Percentiles rank a stretch among this genome's conserved stretches.
These are phyloP conservation scores for Geophilus truncorum DNA, from an alignment of 2,888 invertebrate species.

Conservation along the genomic window DNA sequence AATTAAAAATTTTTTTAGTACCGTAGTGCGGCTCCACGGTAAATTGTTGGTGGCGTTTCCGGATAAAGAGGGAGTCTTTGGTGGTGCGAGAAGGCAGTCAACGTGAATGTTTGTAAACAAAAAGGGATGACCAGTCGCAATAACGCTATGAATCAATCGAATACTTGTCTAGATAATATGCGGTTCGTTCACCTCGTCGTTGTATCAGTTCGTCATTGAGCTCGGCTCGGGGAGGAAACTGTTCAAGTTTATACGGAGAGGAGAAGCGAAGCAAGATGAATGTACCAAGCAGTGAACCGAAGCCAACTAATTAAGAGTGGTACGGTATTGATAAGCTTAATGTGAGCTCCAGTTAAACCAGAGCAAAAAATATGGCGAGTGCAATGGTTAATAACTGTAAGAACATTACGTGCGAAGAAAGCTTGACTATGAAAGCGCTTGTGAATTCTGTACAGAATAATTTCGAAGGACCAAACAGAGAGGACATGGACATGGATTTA, in stretches of 20 bases:
- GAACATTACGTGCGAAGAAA: not conserved
- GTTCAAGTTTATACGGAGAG: not conserved
- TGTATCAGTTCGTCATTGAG: not conserved
- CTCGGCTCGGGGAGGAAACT: not conserved
- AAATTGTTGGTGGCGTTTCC: not conserved
- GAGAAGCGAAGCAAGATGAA: not conserved
- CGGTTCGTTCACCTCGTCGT: not conserved
- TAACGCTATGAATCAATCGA: not conserved
- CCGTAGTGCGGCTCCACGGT: no score
- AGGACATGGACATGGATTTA: not conserved
- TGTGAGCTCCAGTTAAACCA: not conserved
- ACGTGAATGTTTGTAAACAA: not conserved
- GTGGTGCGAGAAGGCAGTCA: not conserved
- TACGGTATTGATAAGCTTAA: not conserved
- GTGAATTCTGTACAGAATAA: slow-evolving; percentile 29
- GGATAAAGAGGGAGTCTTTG: slow-evolving; percentile 5
- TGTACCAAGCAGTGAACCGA: not conserved
- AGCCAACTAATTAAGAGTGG: not conserved
- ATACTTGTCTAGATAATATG: not conserved
- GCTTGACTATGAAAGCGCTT: not conserved
- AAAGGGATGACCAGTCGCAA: not conserved
- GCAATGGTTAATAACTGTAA: slow-evolving; percentile 21
- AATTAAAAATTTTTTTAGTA: no score
- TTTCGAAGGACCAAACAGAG: not conserved
- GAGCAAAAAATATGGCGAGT: not conserved